Percentiles rank a stretch among this genome's conserved stretches.
Evolutionary conservation across 1,140 invertebrate species (phyloP).

Genomic region (Mycetomoellerius zeteki): DNA sequence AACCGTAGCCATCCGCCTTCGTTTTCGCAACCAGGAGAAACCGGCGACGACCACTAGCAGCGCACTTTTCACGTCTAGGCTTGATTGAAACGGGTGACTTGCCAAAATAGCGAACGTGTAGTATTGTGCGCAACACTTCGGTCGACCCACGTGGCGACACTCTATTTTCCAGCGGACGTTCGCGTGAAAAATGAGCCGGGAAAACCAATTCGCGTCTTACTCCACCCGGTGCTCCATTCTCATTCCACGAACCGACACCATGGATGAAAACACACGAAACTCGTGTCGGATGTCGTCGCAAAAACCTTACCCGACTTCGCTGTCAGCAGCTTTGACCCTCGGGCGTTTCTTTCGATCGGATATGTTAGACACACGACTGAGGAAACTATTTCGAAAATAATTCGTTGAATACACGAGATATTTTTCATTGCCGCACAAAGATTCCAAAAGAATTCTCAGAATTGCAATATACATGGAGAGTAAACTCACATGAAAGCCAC

Average conservation of each 20-base stretch:
- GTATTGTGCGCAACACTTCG: conserved; percentile 67
- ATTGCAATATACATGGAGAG: background rate
- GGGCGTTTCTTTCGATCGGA: conserved; percentile 18
- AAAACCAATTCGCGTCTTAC: conserved; percentile 73
- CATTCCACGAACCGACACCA: conserved; percentile 15
- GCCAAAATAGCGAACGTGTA: conserved; percentile 72
- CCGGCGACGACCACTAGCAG: background rate
- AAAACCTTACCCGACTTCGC: conserved; percentile 37
- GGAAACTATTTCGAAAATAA: conserved; percentile 40
- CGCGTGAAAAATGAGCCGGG: conserved; percentile 76
- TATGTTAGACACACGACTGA: conserved; percentile 6
- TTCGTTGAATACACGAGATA: background rate
- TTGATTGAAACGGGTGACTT: conserved; percentile 79
- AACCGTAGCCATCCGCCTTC: conserved; percentile 7
- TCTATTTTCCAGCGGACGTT: conserved; percentile 70
- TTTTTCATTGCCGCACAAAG: conserved; percentile 22
- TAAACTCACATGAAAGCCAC: background rate
- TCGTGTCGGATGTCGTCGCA: conserved; percentile 36
- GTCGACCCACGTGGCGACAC: conserved; percentile 31
- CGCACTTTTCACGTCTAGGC: conserved; percentile 23
- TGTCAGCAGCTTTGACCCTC: conserved; percentile 22
- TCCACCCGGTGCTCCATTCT: conserved; percentile 51
- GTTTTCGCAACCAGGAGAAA: background rate
- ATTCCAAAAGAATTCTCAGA: conserved; percentile 15
- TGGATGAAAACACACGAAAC: conserved; percentile 65